Conservation (phyloP, 2,888 invertebrate species). For the Pediacus dermestoides region DNA sequence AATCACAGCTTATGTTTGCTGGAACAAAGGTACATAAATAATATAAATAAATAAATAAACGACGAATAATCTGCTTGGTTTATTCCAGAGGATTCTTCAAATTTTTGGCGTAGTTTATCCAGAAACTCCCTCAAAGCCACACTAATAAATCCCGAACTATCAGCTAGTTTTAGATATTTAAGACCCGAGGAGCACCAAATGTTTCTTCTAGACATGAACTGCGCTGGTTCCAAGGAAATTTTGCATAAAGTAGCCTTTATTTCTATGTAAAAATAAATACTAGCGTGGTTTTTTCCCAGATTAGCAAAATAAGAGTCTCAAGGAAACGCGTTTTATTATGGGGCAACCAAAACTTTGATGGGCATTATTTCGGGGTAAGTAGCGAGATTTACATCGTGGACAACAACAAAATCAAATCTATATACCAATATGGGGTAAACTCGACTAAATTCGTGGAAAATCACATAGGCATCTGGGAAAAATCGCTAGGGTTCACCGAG, state of each 20-base stretch:
- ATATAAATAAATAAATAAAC: not conserved
- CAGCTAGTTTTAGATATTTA: slow-evolving; percentile 2
- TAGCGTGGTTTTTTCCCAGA: too few species aligned
- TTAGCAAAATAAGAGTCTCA: too few species aligned
- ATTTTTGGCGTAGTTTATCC: slow-evolving; percentile 18
- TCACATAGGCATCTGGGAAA: too few species aligned
- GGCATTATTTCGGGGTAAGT: too few species aligned
- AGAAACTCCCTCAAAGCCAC: slow-evolving; percentile 10
- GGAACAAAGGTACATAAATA: slow-evolving; percentile 28
- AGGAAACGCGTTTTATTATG: too few species aligned
- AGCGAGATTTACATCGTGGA: too few species aligned
- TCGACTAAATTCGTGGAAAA: too few species aligned
- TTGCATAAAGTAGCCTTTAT: slow-evolving; percentile 23
- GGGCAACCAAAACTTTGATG: too few species aligned
- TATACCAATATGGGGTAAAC: too few species aligned
- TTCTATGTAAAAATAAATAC: too few species aligned
- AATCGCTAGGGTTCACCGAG: too few species aligned
- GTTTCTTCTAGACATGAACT: slow-evolving; percentile 28
- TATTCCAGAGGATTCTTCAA: slow-evolving; percentile 13
- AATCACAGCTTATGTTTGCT: slow-evolving; percentile 30
- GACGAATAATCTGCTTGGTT: not conserved
- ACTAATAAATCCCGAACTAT: not conserved
- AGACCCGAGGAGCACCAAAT: slow-evolving; percentile 25
- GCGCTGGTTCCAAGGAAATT: slow-evolving; percentile 20
- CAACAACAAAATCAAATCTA: too few species aligned